These are phyloP conservation scores for Drosophila longiperda DNA, from an alignment of 2,888 invertebrate species.

Conservation along the genomic window DNA sequence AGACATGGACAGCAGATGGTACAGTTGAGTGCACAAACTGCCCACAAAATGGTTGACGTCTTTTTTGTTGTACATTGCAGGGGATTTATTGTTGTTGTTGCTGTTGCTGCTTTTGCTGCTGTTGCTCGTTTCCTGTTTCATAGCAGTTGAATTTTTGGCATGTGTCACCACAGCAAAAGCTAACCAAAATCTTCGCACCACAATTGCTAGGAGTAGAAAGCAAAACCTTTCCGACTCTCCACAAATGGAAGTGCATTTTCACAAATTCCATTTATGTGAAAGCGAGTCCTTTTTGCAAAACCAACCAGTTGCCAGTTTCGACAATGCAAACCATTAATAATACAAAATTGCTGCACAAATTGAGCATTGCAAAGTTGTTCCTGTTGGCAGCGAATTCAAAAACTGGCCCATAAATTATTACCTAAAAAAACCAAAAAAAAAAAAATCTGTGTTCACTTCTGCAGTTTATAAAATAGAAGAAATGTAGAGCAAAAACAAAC, in stretches of 20 bases:
- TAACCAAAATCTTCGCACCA: slow-evolving; percentile 53
- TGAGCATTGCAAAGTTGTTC: slow-evolving; percentile 48
- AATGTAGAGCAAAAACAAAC: slow-evolving; percentile 17
- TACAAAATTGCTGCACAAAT: slow-evolving; percentile 53
- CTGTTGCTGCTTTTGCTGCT: slow-evolving; percentile 12
- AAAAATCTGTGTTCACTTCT: slow-evolving; percentile 50
- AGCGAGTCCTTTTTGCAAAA: slow-evolving; percentile 36
- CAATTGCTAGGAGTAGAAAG: slow-evolving; percentile 20
- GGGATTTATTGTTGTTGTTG: slow-evolving; percentile 1
- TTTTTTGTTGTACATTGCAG: slow-evolving; percentile 33
- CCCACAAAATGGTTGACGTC: slow-evolving; percentile 66
- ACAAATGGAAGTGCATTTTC: slow-evolving; percentile 60
- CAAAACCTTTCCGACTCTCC: slow-evolving; percentile 16
- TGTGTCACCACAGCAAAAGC: slow-evolving; percentile 64
- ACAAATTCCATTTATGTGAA: slow-evolving; percentile 51
- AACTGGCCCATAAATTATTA: slow-evolving; percentile 67
- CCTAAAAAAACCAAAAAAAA: slow-evolving; percentile 13
- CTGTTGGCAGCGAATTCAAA: slow-evolving; percentile 15
- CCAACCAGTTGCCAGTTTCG: slow-evolving; percentile 36
- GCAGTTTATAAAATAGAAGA: slow-evolving; percentile 56
- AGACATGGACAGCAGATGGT: slow-evolving; percentile 47
- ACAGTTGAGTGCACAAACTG: slow-evolving; percentile 70
- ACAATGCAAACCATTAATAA: slow-evolving; percentile 58
- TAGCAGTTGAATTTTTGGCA: slow-evolving; percentile 63
- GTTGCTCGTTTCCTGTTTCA: slow-evolving; percentile 60